Conservation (phyloP, 2,113 vertebrate species). For the Pelobates fuscus region DNA sequence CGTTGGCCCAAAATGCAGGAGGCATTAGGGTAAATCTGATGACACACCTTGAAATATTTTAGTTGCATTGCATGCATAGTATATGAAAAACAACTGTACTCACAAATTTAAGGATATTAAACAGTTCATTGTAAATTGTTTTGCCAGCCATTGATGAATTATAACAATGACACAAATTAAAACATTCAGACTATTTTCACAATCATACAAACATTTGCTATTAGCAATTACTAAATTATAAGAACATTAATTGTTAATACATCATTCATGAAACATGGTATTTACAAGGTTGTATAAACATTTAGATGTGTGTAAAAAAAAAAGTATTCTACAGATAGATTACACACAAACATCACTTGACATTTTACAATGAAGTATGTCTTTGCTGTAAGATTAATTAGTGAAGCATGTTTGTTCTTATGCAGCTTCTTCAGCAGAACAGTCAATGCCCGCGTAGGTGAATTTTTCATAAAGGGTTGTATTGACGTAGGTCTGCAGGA, state of each 20-base stretch:
- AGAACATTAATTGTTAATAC: not conserved
- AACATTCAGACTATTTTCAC: too few relatives aligned
- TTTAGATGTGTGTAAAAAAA: slow-evolving; percentile 33
- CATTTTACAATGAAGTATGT: slow-evolving; percentile 43
- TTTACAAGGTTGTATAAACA: slow-evolving; percentile 49
- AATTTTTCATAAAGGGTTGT: slow-evolving; percentile 89
- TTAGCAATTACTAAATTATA: too few relatives aligned
- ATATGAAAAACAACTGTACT: too few relatives aligned
- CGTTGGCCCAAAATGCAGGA: too few relatives aligned
- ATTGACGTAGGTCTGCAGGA: slow-evolving; percentile 81
- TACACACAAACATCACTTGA: slow-evolving; percentile 48
- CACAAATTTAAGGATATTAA: too few relatives aligned
- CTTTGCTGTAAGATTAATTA: slow-evolving; percentile 9
- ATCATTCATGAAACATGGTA: not conserved
- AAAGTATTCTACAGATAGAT: slow-evolving; percentile 52
- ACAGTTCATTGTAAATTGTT: too few relatives aligned
- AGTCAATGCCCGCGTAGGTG: slow-evolving; percentile 85
- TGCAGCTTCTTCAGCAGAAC: slow-evolving; percentile 85
- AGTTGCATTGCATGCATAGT: too few relatives aligned
- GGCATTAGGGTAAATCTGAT: too few relatives aligned
- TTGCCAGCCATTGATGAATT: too few relatives aligned
- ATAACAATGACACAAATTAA: too few relatives aligned
- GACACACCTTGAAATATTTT: too few relatives aligned
- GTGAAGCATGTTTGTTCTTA: slow-evolving; percentile 50
- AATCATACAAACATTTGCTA: too few relatives aligned